Percentiles rank a stretch among this genome's conserved stretches.
Evolutionary conservation across 2,888 invertebrate genomes (phyloP).

Genomic region (Geophilus truncorum): DNA sequence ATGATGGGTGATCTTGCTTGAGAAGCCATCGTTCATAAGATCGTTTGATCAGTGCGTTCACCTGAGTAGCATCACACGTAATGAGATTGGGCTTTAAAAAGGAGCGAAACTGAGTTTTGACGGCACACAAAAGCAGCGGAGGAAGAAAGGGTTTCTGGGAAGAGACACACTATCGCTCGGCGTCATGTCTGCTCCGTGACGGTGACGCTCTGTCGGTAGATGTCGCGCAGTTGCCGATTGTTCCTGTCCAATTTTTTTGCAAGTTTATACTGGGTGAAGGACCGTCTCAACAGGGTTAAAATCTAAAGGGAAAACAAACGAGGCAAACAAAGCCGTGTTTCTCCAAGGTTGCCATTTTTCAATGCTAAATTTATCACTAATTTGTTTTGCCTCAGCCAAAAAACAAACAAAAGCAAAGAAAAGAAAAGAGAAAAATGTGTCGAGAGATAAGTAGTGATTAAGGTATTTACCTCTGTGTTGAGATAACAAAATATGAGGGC

Average conservation of each 20-base stretch:
- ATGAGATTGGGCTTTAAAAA: neutral
- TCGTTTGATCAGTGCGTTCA: constrained; percentile 13
- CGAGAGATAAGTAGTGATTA: neutral
- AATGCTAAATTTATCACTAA: too few relatives aligned
- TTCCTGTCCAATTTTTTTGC: constrained; percentile 3
- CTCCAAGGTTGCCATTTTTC: neutral
- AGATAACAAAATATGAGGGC: constrained; percentile 49
- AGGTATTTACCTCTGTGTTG: constrained; percentile 47
- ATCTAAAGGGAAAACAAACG: constrained; percentile 5
- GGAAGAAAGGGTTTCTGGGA: neutral
- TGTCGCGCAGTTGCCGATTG: constrained; percentile 8
- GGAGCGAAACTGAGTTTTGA: neutral
- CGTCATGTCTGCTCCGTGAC: neutral
- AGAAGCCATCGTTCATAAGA: neutral
- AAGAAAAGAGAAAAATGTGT: neutral
- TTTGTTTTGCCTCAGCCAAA: neutral
- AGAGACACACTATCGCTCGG: neutral
- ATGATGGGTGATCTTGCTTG: neutral
- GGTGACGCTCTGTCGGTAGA: constrained; percentile 14
- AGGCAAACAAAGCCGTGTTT: constrained; percentile 1
- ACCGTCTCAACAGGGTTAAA: constrained; percentile 13
- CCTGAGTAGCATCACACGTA: constrained; percentile 19
- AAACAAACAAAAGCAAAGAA: neutral
- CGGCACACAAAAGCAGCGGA: neutral
- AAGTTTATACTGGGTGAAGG: constrained; percentile 8